Percentiles rank a stretch among this genome's conserved stretches.
Evolutionary conservation across 2,113 vertebrate genomes (phyloP).

Genomic region (Indicator indicator): DNA sequence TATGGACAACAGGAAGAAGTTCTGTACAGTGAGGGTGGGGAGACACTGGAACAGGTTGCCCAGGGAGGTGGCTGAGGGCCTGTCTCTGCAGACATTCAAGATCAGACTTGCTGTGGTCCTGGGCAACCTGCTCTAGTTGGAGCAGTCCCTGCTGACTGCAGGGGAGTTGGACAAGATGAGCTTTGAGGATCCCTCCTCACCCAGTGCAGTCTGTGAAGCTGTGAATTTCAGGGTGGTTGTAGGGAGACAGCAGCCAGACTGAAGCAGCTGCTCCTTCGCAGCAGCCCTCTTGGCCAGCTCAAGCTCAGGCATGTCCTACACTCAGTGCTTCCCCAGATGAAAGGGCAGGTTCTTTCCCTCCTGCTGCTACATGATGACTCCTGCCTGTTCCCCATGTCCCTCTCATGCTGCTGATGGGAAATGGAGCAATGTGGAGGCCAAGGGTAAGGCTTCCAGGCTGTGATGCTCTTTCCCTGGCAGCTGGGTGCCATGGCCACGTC

Average conservation of each 20-base stretch:
- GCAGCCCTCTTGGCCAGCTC: background rate
- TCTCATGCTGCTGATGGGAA: background rate
- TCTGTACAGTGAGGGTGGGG: too few relatives aligned
- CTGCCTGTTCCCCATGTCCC: background rate
- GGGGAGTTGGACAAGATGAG: too few relatives aligned
- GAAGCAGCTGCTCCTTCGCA: background rate
- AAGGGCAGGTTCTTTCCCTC: background rate
- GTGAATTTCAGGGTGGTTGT: background rate
- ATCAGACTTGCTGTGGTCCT: too few relatives aligned
- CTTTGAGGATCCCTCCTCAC: too few relatives aligned
- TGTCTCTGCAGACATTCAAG: too few relatives aligned
- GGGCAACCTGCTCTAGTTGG: too few relatives aligned
- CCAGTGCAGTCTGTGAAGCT: too few relatives aligned
- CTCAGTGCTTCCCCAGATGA: background rate
- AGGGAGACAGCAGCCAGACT: background rate
- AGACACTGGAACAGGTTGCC: too few relatives aligned
- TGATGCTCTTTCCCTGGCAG: rapidly evolving
- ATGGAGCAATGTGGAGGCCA: background rate
- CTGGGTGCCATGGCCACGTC: rapidly evolving
- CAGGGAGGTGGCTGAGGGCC: too few relatives aligned
- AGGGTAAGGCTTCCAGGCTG: background rate
- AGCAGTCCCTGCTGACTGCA: background rate
- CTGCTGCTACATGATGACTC: rapidly evolving
- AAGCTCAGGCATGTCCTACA: background rate
- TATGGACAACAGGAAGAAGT: too few relatives aligned